Evolutionary conservation across 2,113 vertebrate species (phyloP).

Genomic region (Henicopernis longicauda): DNA sequence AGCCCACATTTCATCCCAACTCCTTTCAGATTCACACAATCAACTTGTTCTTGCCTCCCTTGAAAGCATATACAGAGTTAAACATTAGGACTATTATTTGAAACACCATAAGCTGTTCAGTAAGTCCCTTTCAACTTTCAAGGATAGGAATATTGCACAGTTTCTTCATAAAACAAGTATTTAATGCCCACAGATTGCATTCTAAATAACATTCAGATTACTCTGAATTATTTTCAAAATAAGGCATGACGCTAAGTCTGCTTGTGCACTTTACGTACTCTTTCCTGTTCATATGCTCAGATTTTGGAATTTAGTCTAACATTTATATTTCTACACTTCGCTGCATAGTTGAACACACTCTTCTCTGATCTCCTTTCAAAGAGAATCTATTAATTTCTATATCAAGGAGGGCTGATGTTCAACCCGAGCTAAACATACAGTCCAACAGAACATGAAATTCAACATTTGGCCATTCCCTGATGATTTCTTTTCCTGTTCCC

Average conservation of each 20-base stretch:
- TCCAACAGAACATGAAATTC: neutral
- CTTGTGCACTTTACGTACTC: neutral
- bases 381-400: conserved; percentile 52
- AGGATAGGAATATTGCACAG: neutral
- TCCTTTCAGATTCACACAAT: neutral
- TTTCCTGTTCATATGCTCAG: neutral
- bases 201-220: neutral
- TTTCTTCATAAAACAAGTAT: neutral
- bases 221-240: neutral
- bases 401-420: neutral
- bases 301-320: neutral
- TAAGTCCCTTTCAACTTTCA: neutral
- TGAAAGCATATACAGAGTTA: neutral
- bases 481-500: neutral
- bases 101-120: neutral
- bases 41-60: neutral
- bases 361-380: conserved; percentile 56
- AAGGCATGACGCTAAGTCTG: neutral
- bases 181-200: neutral
- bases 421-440: neutral
- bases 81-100: neutral
- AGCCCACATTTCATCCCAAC: neutral
- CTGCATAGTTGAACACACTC: neutral
- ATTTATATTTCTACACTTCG: neutral
- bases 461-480: neutral